phyloP scores from a whole-genome alignment of 2,797 vertebrate genomes.

The Pagetopsis macropterus region DNA sequence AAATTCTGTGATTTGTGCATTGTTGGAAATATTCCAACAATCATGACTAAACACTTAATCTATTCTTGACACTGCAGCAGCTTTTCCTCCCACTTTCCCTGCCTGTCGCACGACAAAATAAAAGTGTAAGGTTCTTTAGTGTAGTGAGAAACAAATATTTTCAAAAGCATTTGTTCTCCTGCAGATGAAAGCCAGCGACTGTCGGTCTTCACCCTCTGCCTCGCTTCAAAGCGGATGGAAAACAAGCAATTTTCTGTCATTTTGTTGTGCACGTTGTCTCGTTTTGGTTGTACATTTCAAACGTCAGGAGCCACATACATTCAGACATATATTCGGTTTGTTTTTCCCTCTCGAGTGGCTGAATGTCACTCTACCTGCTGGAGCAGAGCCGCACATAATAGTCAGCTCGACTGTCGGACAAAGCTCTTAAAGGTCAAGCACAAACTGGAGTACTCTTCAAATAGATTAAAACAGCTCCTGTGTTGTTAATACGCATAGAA shows the following conservation, averaged over 20 bases:
- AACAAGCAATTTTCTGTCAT: conserved; percentile 47
- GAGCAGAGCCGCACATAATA: conserved; percentile 54
- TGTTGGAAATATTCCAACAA: conserved; percentile 17
- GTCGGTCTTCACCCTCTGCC: conserved; percentile 16
- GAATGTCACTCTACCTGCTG: conserved; percentile 33
- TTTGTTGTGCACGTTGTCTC: conserved; percentile 41
- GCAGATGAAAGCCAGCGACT: conserved; percentile 42
- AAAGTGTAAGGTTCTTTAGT: conserved; percentile 11
- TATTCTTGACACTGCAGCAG: conserved; percentile 20
- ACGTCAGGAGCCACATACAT: conserved; percentile 20
- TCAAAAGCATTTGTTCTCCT: conserved; percentile 11
- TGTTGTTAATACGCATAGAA: conserved; percentile 55
- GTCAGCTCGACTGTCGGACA: conserved; percentile 35
- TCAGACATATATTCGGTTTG: conserved; percentile 7
- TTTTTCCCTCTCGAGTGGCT: conserved; percentile 40
- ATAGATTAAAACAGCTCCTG: conserved; percentile 58
- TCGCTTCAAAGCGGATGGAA: conserved; percentile 45
- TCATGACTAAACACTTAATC: conserved; percentile 16
- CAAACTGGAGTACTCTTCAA: conserved; percentile 59
- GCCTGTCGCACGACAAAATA: neutral
- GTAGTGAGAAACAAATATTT: conserved; percentile 37
- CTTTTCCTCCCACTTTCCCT: conserved; percentile 15
- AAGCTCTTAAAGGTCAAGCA: conserved; percentile 56
- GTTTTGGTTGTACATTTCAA: conserved; percentile 33
- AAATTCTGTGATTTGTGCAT: conserved; percentile 17